Percentiles rank a stretch among this genome's conserved stretches.
Evolutionary conservation across 1,140 invertebrate genomes (phyloP).

Genomic region (Polyergus mexicanus): DNA sequence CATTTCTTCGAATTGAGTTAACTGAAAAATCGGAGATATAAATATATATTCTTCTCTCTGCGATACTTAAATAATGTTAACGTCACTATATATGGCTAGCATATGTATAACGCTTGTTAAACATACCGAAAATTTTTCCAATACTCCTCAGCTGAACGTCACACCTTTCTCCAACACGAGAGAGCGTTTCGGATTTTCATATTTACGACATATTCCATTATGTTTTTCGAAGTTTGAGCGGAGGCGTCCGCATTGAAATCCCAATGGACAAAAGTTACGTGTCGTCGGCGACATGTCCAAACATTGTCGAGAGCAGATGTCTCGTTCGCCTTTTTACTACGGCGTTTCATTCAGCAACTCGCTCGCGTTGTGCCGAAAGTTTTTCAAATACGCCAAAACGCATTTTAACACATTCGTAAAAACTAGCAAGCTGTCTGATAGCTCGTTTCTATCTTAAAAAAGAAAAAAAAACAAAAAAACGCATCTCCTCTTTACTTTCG

Average conservation of each 20-base stretch:
- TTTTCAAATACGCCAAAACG: conserved; percentile 68
- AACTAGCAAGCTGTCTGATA: conserved; percentile 22
- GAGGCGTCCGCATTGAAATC: conserved; percentile 81
- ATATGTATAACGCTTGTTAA: neutral
- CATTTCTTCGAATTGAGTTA: neutral
- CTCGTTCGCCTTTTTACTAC: conserved; percentile 70
- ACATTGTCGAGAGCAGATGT: conserved; percentile 85
- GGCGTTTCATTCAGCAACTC: conserved; percentile 53
- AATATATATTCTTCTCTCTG: neutral
- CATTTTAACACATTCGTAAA: conserved; percentile 48
- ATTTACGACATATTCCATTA: conserved; percentile 82
- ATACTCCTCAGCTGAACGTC: conserved; percentile 34
- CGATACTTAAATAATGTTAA: neutral
- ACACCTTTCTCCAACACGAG: conserved; percentile 25
- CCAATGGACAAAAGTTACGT: conserved; percentile 84
- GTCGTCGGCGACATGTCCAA: conserved; percentile 80
- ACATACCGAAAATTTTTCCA: conserved; percentile 42
- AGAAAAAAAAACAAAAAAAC: neutral
- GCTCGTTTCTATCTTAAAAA: neutral
- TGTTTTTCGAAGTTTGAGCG: conserved; percentile 74
- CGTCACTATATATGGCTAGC: neutral
- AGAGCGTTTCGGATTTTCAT: conserved; percentile 71
- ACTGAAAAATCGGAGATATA: neutral
- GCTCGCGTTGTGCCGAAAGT: conserved; percentile 65
- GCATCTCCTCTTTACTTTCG: neutral